A percentile compares a stretch with the other conserved stretches of the same genome.
These are phyloP conservation scores for Psittacus erithacus DNA, from an alignment of 2,113 vertebrate species.

Conservation along the genomic window DNA sequence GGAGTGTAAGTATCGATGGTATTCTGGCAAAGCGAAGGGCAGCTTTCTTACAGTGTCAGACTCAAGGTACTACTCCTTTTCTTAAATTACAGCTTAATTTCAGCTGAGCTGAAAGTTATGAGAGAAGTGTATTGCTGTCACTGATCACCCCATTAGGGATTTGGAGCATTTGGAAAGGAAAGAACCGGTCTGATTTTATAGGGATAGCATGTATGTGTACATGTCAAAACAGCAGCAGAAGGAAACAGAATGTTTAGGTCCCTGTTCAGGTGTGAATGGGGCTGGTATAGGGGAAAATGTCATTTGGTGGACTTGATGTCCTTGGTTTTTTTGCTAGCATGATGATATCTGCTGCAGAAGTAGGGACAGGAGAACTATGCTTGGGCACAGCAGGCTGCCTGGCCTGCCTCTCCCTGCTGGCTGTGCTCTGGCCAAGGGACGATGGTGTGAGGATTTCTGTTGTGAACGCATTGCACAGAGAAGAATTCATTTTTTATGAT, in stretches of 20 bases:
- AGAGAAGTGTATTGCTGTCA: neutral
- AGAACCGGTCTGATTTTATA: neutral
- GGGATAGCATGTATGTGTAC: neutral
- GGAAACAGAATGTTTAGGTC: neutral
- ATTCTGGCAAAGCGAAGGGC: neutral
- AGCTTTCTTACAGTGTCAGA: neutral
- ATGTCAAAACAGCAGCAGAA: neutral
- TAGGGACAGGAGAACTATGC: neutral
- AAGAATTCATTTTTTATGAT: neutral
- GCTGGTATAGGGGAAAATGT: neutral
- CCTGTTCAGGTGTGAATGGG: accelerated
- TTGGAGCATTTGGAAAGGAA: neutral
- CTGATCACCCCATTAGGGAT: neutral
- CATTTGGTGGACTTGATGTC: neutral
- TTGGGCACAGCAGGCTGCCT: neutral
- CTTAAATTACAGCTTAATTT: neutral
- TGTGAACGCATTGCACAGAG: neutral
- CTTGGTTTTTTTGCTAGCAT: neutral
- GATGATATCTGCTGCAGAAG: accelerated
- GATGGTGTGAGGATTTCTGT: neutral
- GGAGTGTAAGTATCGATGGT: neutral
- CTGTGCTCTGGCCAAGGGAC: neutral
- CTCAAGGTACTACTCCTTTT: neutral
- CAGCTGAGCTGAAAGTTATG: neutral
- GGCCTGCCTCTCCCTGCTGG: neutral